phyloP scores from a whole-genome alignment of 1,140 invertebrate genomes.

The Bradynema listronoti region DNA sequence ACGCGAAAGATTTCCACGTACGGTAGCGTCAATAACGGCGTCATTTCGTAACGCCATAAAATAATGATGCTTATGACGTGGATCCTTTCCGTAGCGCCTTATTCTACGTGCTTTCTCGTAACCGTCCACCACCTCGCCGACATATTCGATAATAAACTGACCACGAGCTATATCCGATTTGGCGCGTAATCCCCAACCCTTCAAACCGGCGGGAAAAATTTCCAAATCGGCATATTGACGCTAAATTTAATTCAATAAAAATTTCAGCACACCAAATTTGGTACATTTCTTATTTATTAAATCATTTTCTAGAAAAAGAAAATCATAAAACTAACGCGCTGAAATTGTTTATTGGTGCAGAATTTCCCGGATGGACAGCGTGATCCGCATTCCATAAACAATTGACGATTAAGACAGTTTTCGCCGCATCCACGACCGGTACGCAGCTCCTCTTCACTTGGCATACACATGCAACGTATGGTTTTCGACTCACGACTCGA shows the following conservation, averaged over 20 bases:
- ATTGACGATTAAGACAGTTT: slow-evolving; percentile 30
- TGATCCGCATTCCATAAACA: slow-evolving; percentile 36
- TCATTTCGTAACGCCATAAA: slow-evolving; percentile 93
- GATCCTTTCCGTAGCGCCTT: slow-evolving; percentile 77
- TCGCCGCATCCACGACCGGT: slow-evolving; percentile 22
- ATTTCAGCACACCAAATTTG: too few relatives aligned
- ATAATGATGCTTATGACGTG: slow-evolving; percentile 82
- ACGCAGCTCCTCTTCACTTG: slow-evolving; percentile 16
- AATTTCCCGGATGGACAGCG: slow-evolving; percentile 31
- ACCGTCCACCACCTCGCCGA: slow-evolving; percentile 87
- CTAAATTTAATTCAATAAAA: slow-evolving; percentile 23
- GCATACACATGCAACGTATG: slow-evolving; percentile 26
- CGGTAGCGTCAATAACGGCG: slow-evolving; percentile 88
- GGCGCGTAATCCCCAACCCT: slow-evolving; percentile 40
- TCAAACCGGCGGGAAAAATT: slow-evolving; percentile 32
- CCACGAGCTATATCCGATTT: slow-evolving; percentile 64
- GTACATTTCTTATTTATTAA: too few relatives aligned
- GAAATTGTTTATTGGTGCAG: slow-evolving; percentile 40
- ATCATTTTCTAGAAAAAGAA: too few relatives aligned
- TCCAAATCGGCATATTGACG: slow-evolving; percentile 35
- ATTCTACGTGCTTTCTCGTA: slow-evolving; percentile 80
- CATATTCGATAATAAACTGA: slow-evolving; percentile 93
- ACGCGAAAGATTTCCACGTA: slow-evolving; percentile 80
- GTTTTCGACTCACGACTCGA: too few relatives aligned
- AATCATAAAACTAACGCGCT: slow-evolving; percentile 24